Evolutionary conservation across 2,888 invertebrate species (phyloP).

Genomic region (Erebia ligea): DNA sequence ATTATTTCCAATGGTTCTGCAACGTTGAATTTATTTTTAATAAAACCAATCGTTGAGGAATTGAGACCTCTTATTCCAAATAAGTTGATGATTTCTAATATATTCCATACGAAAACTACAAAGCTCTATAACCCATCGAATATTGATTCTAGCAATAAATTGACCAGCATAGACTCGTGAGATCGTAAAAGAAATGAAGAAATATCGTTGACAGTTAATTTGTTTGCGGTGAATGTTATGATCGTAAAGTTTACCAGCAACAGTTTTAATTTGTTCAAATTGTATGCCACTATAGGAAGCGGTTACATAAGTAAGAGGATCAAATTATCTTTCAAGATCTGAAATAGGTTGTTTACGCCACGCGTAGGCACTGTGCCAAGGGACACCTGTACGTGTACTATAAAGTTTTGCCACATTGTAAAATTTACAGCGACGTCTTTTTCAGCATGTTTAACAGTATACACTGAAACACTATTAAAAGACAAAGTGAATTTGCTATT

Average conservation of each 20-base stretch:
- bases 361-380: conserved; percentile 73
- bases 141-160: neutral
- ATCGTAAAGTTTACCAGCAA: conserved; percentile 9
- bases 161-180: neutral
- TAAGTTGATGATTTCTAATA: neutral
- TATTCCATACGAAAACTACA: neutral
- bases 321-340: conserved; percentile 68
- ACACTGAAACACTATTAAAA: conserved; percentile 4
- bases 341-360: conserved; percentile 82
- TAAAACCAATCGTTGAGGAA: neutral
- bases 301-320: conserved; percentile 59
- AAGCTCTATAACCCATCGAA: neutral
- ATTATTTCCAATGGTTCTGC: neutral
- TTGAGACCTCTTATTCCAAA: neutral
- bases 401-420: conserved; percentile 74
- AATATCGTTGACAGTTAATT: conserved; percentile 14
- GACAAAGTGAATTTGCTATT: neutral
- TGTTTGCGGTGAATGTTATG: neutral
- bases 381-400: conserved; percentile 70
- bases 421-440: conserved; percentile 58
- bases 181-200: conserved; percentile 16
- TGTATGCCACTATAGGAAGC: conserved; percentile 39
- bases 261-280: conserved; percentile 14
- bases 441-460: conserved; percentile 17
- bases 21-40: too few species aligned